Evolutionary conservation across 1,140 invertebrate species (phyloP).

Genomic region (Tachypleus tridentatus): DNA sequence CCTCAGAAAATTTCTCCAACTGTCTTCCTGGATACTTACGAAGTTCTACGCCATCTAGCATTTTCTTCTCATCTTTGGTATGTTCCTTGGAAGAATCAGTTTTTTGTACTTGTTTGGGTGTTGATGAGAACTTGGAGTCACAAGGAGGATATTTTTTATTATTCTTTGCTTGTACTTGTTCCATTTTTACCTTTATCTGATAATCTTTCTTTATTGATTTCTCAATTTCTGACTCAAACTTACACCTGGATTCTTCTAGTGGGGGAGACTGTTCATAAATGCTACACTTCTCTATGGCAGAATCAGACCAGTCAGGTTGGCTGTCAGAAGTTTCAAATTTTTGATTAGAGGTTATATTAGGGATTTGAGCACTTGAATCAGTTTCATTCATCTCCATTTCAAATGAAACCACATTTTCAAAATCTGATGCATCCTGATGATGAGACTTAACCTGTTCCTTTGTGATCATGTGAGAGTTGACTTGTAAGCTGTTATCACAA

Average conservation of each 20-base stretch:
- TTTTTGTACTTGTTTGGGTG: neutral
- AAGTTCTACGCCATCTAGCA: neutral
- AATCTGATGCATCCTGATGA: too few relatives aligned
- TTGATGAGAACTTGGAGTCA: too few relatives aligned
- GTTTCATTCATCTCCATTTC: too few relatives aligned
- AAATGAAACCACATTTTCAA: too few relatives aligned
- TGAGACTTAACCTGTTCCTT: too few relatives aligned
- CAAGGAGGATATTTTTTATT: neutral
- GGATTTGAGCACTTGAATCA: too few relatives aligned
- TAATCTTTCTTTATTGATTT: slow-evolving; percentile 40
- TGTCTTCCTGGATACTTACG: neutral
- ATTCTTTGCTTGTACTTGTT: slow-evolving; percentile 27
- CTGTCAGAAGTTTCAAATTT: too few relatives aligned
- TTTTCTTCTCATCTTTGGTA: neutral
- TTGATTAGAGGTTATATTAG: too few relatives aligned
- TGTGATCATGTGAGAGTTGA: too few relatives aligned
- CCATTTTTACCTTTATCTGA: slow-evolving; percentile 40
- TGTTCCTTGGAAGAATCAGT: neutral
- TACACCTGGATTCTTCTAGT: slow-evolving; percentile 29
- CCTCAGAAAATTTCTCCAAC: neutral
- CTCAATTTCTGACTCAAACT: slow-evolving; percentile 43
- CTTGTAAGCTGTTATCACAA: too few relatives aligned
- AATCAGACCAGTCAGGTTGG: too few relatives aligned
- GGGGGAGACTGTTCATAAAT: slow-evolving; percentile 17
- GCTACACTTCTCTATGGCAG: too few relatives aligned